Percentiles rank a stretch among this genome's conserved stretches.
Evolutionary conservation across 2,888 invertebrate species (phyloP).

Genomic region (Papilio demoleus): DNA sequence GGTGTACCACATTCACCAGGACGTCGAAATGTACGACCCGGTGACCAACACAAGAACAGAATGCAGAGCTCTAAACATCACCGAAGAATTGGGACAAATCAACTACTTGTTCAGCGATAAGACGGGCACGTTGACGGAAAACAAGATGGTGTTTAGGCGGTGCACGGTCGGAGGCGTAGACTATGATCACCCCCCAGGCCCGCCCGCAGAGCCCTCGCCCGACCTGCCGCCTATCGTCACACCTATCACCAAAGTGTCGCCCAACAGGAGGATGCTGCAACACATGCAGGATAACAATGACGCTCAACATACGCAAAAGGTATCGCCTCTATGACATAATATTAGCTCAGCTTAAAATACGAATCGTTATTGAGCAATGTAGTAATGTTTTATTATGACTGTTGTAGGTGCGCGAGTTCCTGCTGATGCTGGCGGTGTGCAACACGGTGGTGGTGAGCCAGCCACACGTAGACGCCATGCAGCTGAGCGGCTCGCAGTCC

Average conservation of each 20-base stretch:
- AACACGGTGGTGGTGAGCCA: conserved; percentile 98
- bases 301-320: conserved; percentile 85
- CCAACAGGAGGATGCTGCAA: conserved; percentile 70
- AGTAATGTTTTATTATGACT: not conserved
- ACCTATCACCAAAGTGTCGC: conserved; percentile 76
- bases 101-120: conserved; percentile 97
- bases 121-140: conserved; percentile 98
- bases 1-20: conserved; percentile 97
- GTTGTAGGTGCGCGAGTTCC: conserved; percentile 91
- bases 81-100: conserved; percentile 97
- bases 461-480: conserved; percentile 88
- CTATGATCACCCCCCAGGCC: conserved; percentile 91
- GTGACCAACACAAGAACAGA: conserved; percentile 89
- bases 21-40: conserved; percentile 93
- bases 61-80: conserved; percentile 97
- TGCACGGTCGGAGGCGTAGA: conserved; percentile 95
- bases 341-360: not conserved
- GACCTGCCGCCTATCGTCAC: conserved; percentile 78
- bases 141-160: conserved; percentile 97
- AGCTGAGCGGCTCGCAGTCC: conserved; percentile 81
- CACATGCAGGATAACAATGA: conserved; percentile 71
- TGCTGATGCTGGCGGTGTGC: conserved; percentile 95
- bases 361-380: not conserved
- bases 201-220: conserved; percentile 85
- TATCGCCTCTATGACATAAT: conserved; percentile 47